These are phyloP conservation scores for Morinoia aosen DNA, from an alignment of 2,888 invertebrate genomes.

Conservation along the genomic window DNA sequence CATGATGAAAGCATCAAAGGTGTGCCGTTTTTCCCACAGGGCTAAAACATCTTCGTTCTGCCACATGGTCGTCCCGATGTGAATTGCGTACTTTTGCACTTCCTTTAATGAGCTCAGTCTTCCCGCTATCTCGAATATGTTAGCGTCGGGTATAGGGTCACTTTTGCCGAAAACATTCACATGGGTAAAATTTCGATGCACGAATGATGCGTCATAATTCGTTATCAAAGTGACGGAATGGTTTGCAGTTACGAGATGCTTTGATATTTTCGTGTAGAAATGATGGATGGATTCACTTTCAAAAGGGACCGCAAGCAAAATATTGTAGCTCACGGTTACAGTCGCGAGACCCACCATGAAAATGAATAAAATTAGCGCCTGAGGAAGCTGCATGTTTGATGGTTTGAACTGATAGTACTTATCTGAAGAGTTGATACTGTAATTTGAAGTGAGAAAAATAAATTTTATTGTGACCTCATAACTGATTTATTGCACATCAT, in stretches of 20 bases:
- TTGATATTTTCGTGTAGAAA: slow-evolving; percentile 52
- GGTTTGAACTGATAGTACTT: not conserved
- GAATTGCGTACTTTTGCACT: not conserved
- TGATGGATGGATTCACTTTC: slow-evolving; percentile 54
- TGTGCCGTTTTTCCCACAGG: slow-evolving; percentile 54
- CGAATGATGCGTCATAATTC: slow-evolving; percentile 26
- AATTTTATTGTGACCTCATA: not conserved
- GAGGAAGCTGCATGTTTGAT: not conserved
- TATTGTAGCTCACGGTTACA: not conserved
- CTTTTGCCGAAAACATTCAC: not conserved
- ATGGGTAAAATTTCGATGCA: slow-evolving; percentile 18
- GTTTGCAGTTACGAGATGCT: slow-evolving; percentile 54
- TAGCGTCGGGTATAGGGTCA: not conserved
- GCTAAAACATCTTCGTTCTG: slow-evolving; percentile 40
- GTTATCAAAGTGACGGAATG: slow-evolving; percentile 60
- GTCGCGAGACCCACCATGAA: not conserved
- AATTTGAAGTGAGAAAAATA: not conserved
- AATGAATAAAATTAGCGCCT: not conserved
- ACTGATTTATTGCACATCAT: not conserved
- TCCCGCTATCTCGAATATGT: not conserved
- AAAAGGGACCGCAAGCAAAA: slow-evolving; percentile 47
- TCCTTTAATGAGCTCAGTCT: not conserved
- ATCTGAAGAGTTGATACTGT: not conserved
- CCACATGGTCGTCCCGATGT: slow-evolving; percentile 54
- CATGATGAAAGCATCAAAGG: slow-evolving; percentile 55